Conservation (phyloP, 2,797 vertebrate genomes). For the Leuciscus waleckii region DNA sequence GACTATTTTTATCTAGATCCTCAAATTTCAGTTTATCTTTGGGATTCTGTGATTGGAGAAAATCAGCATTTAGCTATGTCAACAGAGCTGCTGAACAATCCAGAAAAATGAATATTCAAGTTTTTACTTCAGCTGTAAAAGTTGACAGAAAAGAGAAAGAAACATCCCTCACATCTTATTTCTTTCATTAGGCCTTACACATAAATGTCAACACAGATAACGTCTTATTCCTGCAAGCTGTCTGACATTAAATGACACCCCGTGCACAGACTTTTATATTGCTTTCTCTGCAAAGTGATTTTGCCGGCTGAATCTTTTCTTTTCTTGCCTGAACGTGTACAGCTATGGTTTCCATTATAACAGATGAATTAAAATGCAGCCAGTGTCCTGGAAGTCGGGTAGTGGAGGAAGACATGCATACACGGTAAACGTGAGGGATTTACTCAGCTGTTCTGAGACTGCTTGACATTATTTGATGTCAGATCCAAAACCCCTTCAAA, state of each 20-base stretch:
- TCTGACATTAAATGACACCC: slow-evolving; percentile 68
- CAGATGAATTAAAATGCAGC: slow-evolving; percentile 56
- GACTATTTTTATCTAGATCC: neutral
- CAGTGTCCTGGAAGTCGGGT: slow-evolving; percentile 37
- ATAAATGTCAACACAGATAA: slow-evolving; percentile 79
- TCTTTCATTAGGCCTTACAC: slow-evolving; percentile 73
- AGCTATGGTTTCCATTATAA: slow-evolving; percentile 55
- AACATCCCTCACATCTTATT: slow-evolving; percentile 67
- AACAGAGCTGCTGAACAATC: slow-evolving; percentile 42
- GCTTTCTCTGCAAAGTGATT: slow-evolving; percentile 60
- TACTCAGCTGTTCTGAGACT: slow-evolving; percentile 35
- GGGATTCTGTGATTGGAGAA: slow-evolving; percentile 60
- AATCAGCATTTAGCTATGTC: slow-evolving; percentile 68
- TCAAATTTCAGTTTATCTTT: slow-evolving; percentile 34
- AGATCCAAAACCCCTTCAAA: slow-evolving; percentile 16
- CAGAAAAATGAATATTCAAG: slow-evolving; percentile 64
- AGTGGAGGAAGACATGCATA: slow-evolving; percentile 48
- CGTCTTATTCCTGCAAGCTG: slow-evolving; percentile 64
- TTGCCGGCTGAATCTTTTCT: slow-evolving; percentile 54
- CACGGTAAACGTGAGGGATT: slow-evolving; percentile 43
- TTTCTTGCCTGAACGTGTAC: slow-evolving; percentile 50
- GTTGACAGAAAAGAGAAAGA: slow-evolving; percentile 61
- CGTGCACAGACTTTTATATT: slow-evolving; percentile 54
- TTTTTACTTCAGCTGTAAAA: slow-evolving; percentile 65
- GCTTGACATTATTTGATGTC: slow-evolving; percentile 41